Conservation (phyloP, 2,888 invertebrate genomes). For the Erpobdella octoculata region DNA sequence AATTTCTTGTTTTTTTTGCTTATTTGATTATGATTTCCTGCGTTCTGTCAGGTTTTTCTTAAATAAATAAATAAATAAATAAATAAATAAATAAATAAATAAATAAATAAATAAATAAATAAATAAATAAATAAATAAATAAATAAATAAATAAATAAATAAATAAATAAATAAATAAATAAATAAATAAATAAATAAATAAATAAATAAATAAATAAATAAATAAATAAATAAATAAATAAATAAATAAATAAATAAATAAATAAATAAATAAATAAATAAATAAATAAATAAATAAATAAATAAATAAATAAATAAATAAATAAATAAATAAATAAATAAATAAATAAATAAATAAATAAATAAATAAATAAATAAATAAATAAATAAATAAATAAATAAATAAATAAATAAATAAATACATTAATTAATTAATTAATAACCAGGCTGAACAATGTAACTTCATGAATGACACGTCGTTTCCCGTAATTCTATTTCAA, state of each 20-base stretch:
- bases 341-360: too few relatives aligned
- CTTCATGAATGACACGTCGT: too few relatives aligned
- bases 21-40: too few relatives aligned
- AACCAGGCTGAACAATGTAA: too few relatives aligned
- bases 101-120: not conserved
- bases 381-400: too few relatives aligned
- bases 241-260: not conserved
- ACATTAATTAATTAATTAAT: too few relatives aligned
- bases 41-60: not conserved
- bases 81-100: not conserved
- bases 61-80: not conserved
- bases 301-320: constrained; percentile 11
- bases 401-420: too few relatives aligned
- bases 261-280: not conserved
- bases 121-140: not conserved
- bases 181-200: not conserved
- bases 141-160: not conserved
- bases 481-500: too few relatives aligned
- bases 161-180: not conserved
- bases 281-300: not conserved
- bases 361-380: too few relatives aligned
- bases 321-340: too few relatives aligned
- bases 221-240: not conserved
- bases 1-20: too few relatives aligned
- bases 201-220: not conserved